phyloP scores from a whole-genome alignment of 2,888 invertebrate species.

The Fissipunctia ypsillon region DNA sequence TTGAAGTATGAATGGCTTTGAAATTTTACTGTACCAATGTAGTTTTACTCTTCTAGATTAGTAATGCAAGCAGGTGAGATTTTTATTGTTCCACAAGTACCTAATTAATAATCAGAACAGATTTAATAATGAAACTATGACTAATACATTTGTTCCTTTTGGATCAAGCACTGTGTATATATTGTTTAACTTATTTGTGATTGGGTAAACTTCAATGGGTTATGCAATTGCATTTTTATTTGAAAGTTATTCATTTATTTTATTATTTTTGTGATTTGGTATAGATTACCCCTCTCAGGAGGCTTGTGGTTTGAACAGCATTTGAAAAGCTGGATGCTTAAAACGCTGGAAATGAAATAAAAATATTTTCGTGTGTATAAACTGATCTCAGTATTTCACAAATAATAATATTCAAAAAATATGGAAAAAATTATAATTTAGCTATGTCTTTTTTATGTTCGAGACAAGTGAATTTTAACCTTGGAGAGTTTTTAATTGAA shows the following conservation, averaged over 20 bases:
- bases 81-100: slow-evolving; percentile 26
- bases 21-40: slow-evolving; percentile 48
- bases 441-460: neutral
- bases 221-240: slow-evolving; percentile 15
- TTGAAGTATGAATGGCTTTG: slow-evolving; percentile 47
- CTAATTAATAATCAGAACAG: slow-evolving; percentile 18
- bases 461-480: slow-evolving; percentile 8
- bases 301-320: neutral
- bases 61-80: slow-evolving; percentile 20
- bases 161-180: slow-evolving; percentile 9
- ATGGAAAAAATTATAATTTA: neutral
- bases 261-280: neutral
- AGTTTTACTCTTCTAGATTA: slow-evolving; percentile 42
- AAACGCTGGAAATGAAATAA: neutral
- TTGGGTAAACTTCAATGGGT: neutral
- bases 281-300: neutral
- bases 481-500: slow-evolving; percentile 2
- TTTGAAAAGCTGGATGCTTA: neutral
- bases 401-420: neutral
- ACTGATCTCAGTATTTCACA: slow-evolving; percentile 35
- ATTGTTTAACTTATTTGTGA: slow-evolving; percentile 13
- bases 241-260: neutral
- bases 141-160: slow-evolving; percentile 22
- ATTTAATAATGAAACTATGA: slow-evolving; percentile 11
- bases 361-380: neutral